Conservation (phyloP, 2,888 invertebrate species). For the Hipparchia sbordonii region DNA sequence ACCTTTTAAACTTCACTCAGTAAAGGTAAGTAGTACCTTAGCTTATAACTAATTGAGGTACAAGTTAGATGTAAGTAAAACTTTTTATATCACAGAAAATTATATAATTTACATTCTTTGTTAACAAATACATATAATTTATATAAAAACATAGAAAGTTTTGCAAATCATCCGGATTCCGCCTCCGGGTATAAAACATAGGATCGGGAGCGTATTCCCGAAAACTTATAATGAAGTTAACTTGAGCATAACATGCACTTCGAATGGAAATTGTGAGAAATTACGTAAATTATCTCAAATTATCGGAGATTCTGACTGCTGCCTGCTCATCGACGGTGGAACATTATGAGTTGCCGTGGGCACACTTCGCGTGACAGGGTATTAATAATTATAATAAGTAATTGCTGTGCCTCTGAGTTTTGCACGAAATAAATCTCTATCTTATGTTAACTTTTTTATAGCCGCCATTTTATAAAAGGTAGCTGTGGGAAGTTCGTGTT, state of each 20-base stretch:
- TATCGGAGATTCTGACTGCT: constrained; percentile 69
- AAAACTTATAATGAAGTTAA: constrained; percentile 61
- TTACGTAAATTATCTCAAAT: constrained; percentile 79
- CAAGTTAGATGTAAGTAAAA: background rate
- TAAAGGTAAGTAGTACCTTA: too few relatives aligned
- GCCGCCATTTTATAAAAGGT: constrained; percentile 5
- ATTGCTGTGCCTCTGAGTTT: constrained; percentile 57
- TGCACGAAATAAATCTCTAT: constrained; percentile 48
- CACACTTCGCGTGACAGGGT: constrained; percentile 70
- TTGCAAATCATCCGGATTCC: constrained; percentile 38
- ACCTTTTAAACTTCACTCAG: too few relatives aligned
- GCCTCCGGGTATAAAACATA: constrained; percentile 54
- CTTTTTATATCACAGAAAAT: background rate
- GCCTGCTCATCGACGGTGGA: constrained; percentile 63
- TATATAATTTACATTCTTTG: constrained; percentile 3
- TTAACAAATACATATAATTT: constrained; percentile 7
- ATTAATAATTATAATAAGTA: constrained; percentile 69
- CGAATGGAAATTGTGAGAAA: constrained; percentile 70
- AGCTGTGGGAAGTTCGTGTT: constrained; percentile 7
- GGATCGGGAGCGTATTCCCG: constrained; percentile 60
- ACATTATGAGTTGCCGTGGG: constrained; percentile 60
- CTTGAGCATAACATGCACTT: constrained; percentile 72
- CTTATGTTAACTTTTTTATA: constrained; percentile 50
- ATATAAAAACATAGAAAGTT: constrained; percentile 27
- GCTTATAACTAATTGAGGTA: too few relatives aligned